These are phyloP conservation scores for Steatornis caripensis DNA, from an alignment of 2,113 vertebrate genomes.

Conservation along the genomic window DNA sequence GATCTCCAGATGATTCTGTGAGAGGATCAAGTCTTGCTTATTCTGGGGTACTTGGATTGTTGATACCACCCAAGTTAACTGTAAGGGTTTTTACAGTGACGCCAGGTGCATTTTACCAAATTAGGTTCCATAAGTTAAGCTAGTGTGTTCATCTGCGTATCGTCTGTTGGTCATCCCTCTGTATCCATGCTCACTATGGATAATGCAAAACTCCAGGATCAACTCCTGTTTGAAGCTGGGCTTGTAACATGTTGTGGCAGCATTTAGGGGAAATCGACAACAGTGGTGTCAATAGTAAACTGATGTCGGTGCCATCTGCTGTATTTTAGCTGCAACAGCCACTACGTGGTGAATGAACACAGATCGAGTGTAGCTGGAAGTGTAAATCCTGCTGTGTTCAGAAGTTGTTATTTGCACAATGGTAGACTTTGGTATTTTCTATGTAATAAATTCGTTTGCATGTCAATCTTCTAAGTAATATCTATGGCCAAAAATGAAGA, in stretches of 20 bases:
- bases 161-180: neutral
- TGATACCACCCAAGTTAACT: neutral
- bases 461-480: neutral
- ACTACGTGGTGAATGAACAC: neutral
- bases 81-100: neutral
- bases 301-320: neutral
- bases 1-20: too few relatives aligned
- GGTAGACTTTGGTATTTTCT: neutral
- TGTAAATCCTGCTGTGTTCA: neutral
- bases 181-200: neutral
- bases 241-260: neutral
- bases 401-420: neutral
- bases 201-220: neutral
- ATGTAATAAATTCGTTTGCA: neutral
- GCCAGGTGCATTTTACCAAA: neutral
- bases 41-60: neutral
- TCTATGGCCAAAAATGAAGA: neutral
- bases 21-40: neutral
- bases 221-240: neutral
- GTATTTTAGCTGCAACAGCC: neutral
- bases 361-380: neutral
- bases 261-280: neutral
- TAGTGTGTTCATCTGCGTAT: accelerated
- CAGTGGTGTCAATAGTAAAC: neutral
- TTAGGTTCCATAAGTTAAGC: neutral